Conservation (phyloP, 2,797 vertebrate genomes). For the Adelosebastes latens region DNA sequence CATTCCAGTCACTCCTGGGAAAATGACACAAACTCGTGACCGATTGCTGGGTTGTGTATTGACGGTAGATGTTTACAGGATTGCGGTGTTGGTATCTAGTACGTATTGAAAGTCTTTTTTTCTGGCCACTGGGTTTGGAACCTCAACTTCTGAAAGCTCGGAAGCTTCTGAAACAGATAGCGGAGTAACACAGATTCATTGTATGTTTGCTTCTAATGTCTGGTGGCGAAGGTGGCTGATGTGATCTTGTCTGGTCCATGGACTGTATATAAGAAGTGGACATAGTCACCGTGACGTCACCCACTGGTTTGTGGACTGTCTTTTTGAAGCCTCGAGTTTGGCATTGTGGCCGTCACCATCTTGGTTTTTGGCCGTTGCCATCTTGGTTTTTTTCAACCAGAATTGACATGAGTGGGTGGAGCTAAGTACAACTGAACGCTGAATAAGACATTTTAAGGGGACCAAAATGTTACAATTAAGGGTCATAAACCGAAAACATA, state of each 20-base stretch:
- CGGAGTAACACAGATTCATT: neutral
- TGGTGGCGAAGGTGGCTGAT: slow-evolving; percentile 9
- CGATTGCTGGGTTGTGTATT: slow-evolving; percentile 39
- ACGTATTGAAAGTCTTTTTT: slow-evolving; percentile 8
- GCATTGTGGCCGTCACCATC: too few species aligned
- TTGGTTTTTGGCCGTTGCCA: too few species aligned
- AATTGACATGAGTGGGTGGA: too few species aligned
- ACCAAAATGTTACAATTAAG: too few species aligned
- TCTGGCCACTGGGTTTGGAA: slow-evolving; percentile 18
- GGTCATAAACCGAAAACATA: too few species aligned
- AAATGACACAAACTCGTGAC: slow-evolving; percentile 62
- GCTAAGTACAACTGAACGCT: too few species aligned
- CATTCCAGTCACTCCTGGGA: slow-evolving; percentile 71
- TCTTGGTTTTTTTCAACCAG: too few species aligned
- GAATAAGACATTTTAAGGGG: too few species aligned
- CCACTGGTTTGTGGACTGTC: too few species aligned
- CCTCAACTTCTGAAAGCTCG: neutral
- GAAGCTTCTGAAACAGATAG: slow-evolving; percentile 30
- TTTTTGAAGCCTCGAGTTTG: too few species aligned
- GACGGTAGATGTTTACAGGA: slow-evolving; percentile 28
- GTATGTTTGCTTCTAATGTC: slow-evolving; percentile 12
- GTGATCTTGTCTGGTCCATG: slow-evolving; percentile 8
- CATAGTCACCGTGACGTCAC: too few species aligned
- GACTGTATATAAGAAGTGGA: too few species aligned
- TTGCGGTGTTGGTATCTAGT: slow-evolving; percentile 22